Percentiles rank a stretch among this genome's conserved stretches.
phyloP scores from a whole-genome alignment of 2,888 invertebrate species.

The Melanargia galathea region DNA sequence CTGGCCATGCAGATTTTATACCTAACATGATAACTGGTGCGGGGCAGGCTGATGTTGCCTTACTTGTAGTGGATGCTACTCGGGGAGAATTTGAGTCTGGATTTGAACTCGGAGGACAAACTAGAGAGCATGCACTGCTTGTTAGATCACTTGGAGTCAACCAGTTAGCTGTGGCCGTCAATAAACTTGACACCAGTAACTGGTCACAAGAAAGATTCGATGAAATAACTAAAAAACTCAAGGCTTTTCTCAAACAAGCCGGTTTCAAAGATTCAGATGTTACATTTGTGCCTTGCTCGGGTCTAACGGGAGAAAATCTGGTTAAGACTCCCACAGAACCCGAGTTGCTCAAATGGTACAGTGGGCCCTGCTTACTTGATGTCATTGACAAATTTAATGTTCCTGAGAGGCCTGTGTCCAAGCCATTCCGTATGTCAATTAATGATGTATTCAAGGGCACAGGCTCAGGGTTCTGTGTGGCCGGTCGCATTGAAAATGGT shows the following conservation, averaged over 20 bases:
- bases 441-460: slow-evolving; percentile 97
- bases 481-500: slow-evolving; percentile 96
- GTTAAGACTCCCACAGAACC: slow-evolving; percentile 85
- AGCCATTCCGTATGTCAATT: slow-evolving; percentile 95
- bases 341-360: slow-evolving; percentile 88
- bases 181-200: slow-evolving; percentile 97
- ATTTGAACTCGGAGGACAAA: slow-evolving; percentile 98
- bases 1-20: slow-evolving; percentile 99
- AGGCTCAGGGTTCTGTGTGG: slow-evolving; percentile 94
- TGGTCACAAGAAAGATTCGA: slow-evolving; percentile 96
- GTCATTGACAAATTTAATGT: slow-evolving; percentile 94
- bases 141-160: slow-evolving; percentile 94
- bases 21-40: slow-evolving; percentile 99
- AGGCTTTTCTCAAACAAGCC: slow-evolving; percentile 92
- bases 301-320: slow-evolving; percentile 97
- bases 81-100: slow-evolving; percentile 99
- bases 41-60: slow-evolving; percentile 98
- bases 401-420: slow-evolving; percentile 92
- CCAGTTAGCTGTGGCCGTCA: slow-evolving; percentile 96
- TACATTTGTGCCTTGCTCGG: slow-evolving; percentile 96
- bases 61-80: slow-evolving; percentile 97
- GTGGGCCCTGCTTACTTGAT: slow-evolving; percentile 91
- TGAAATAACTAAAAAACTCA: slow-evolving; percentile 92
- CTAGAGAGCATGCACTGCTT: slow-evolving; percentile 97
- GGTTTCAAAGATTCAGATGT: slow-evolving; percentile 95